These are phyloP conservation scores for Petroica traversi DNA, from an alignment of 2,113 vertebrate genomes.

Conservation along the genomic window DNA sequence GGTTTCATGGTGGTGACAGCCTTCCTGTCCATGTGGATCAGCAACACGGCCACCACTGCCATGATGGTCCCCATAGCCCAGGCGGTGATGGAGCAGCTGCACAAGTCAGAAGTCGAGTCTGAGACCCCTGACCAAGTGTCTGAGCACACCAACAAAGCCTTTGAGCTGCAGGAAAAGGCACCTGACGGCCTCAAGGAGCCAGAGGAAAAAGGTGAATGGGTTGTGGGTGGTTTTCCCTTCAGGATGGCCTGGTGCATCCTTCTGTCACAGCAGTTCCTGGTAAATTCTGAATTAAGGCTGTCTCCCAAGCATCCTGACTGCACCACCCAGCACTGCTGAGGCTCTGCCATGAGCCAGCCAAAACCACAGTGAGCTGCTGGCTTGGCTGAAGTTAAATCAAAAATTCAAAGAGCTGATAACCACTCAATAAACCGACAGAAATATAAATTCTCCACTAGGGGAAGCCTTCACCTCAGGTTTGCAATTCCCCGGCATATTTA, in stretches of 20 bases:
- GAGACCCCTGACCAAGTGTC: fast-evolving
- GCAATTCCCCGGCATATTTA: background rate
- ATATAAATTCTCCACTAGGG: background rate
- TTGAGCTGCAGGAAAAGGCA: conserved; percentile 71
- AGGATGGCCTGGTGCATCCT: background rate
- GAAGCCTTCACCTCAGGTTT: background rate
- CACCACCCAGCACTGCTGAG: background rate
- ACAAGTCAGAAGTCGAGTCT: conserved; percentile 14
- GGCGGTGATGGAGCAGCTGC: conserved; percentile 86
- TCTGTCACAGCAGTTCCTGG: background rate
- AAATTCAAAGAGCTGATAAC: background rate
- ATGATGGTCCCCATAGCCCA: conserved; percentile 95
- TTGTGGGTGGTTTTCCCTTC: background rate
- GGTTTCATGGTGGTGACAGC: conserved; percentile 92
- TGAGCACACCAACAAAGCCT: conserved; percentile 42
- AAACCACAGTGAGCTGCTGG: background rate
- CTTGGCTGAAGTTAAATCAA: background rate
- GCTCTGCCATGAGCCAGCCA: background rate
- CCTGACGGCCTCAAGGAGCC: background rate
- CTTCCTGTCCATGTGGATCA: conserved; percentile 98
- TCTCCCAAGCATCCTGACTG: background rate
- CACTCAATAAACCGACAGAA: background rate
- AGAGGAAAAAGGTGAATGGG: background rate
- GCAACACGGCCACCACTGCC: conserved; percentile 91
- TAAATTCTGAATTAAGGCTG: background rate